Base-by-base conservation (phyloP, 2,113 vertebrate species). In the Pantherophis guttatus region DNA sequence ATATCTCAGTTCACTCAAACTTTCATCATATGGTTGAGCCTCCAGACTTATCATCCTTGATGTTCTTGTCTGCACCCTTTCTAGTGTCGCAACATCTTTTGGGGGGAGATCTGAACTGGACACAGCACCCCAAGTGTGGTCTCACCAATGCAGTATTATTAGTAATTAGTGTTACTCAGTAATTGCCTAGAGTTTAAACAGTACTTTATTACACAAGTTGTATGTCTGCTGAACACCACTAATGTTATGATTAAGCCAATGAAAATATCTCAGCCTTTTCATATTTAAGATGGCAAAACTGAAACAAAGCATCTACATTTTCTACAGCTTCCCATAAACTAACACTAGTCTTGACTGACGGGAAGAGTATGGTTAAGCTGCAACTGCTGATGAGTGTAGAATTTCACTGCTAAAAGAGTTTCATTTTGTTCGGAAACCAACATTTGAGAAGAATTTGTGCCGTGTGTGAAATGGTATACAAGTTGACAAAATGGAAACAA, bases 321-420 rank as follows among this genome's bases (percentile, higher is more conserved):
- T 29, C 91, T 33, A 59, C 0, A 23, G 87, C 96, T 98, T 98
- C 97, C 95, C 7, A 96, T 97, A 98, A 98, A 92, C 5, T 11
- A 91, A 24, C 8, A 1, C 7, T 0, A 5, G 91, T 19, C 6
- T 29, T 0, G 92, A 0, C 0, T 97, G 97, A 96, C 96, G 95
- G 97, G 97, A 98, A 97, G 95, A 44, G 11, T 4, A 9, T 1
- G 91, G 90, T 33, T 50, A 65, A 88, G 95, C 93, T 57, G 0
- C 93, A 6, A 8, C 24, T 15, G 13, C 85, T 91, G 87, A 87
- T 1, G 90, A 87, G 96, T 50, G 95, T 95, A 94, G 97, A 97
- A 95, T 91, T 95, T 3, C 93, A 94, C 94, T 93, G 17, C 5
- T 23, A 1, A 1, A 54, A 70, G 95, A 90, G 96, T 97, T 97